These are phyloP conservation scores for Triplophysa dalaica DNA, from an alignment of 2,113 vertebrate species.

Conservation along the genomic window DNA sequence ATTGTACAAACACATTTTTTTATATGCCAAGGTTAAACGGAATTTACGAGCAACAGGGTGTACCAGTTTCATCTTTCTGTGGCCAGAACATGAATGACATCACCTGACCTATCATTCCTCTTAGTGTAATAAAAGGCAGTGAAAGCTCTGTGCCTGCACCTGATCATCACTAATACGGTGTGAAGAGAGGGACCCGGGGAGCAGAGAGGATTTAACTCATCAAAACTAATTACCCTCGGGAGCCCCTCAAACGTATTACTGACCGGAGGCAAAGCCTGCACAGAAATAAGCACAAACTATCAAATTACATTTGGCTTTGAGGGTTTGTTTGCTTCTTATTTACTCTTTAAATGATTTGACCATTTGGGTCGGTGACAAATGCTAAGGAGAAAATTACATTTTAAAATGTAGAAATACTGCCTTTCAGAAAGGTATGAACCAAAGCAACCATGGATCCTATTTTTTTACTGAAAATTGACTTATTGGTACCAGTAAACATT, in stretches of 20 bases:
- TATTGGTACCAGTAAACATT: too few species aligned
- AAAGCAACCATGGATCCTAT: neutral
- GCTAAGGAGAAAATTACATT: neutral
- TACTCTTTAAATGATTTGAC: slow-evolving; percentile 8
- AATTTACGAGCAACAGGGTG: too few species aligned
- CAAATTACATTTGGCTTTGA: neutral
- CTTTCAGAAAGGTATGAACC: neutral
- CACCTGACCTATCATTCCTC: slow-evolving; percentile 23
- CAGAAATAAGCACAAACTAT: slow-evolving; percentile 1
- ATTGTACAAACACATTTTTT: too few species aligned
- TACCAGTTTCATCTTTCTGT: too few species aligned
- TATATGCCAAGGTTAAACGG: too few species aligned
- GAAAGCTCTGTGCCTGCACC: slow-evolving; percentile 44
- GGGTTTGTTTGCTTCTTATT: slow-evolving; percentile 4
- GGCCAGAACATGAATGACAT: neutral
- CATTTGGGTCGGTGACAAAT: neutral
- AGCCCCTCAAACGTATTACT: slow-evolving; percentile 27
- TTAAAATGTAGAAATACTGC: neutral
- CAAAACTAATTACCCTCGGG: slow-evolving; percentile 45
- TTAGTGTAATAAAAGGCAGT: slow-evolving; percentile 40
- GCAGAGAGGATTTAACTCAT: slow-evolving; percentile 47
- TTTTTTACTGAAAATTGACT: neutral
- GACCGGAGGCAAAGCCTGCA: slow-evolving; percentile 38
- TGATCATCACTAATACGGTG: slow-evolving; percentile 49
- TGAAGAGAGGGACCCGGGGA: slow-evolving; percentile 20